These are phyloP conservation scores for Anas bernieri DNA, from an alignment of 2,797 vertebrate species.

Conservation along the genomic window DNA sequence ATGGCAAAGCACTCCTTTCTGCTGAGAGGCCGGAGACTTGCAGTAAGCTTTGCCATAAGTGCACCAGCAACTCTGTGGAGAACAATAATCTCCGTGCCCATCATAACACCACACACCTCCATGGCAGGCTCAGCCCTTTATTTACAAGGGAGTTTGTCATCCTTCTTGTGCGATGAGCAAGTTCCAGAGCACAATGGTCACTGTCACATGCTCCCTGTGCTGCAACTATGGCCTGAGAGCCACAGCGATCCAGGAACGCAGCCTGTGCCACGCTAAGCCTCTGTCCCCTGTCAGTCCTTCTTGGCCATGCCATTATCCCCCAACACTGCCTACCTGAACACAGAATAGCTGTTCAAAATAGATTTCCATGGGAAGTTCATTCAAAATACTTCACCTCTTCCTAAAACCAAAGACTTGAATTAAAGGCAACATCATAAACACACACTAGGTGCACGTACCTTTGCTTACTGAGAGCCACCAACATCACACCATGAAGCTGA, in stretches of 20 bases:
- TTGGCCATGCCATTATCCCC: neutral
- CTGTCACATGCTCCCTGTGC: neutral
- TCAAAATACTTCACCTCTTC: neutral
- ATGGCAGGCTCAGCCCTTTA: neutral
- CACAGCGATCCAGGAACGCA: neutral
- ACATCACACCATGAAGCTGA: neutral
- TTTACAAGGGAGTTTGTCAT: neutral
- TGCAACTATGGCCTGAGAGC: fast-evolving
- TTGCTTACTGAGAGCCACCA: neutral
- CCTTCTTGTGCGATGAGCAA: no score
- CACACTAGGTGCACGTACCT: no score
- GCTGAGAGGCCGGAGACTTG: neutral
- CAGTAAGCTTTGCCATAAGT: neutral
- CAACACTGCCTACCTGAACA: neutral
- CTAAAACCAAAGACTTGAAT: neutral
- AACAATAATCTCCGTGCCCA: neutral
- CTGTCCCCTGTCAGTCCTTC: neutral
- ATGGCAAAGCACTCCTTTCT: conserved; percentile 5
- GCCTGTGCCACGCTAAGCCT: neutral
- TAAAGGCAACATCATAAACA: neutral
- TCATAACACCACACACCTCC: neutral
- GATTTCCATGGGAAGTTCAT: neutral
- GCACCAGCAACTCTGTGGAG: neutral
- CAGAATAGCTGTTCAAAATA: neutral
- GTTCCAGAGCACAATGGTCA: neutral